Percentiles rank a stretch among this genome's conserved stretches.
Evolutionary conservation across 2,888 invertebrate genomes (phyloP).

Genomic region (Hyposoter didymator): DNA sequence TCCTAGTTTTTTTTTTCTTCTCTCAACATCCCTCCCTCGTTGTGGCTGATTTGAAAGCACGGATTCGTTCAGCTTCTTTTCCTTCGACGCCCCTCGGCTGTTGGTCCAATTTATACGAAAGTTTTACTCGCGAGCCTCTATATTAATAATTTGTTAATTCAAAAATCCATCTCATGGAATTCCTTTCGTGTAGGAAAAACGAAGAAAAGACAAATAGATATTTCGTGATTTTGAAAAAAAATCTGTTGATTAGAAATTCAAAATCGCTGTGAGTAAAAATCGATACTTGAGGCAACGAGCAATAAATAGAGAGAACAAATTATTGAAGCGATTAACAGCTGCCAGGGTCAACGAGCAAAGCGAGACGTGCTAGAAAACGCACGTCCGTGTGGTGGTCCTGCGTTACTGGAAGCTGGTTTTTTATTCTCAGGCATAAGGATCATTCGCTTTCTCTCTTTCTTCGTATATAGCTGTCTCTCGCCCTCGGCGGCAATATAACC

Average conservation of each 20-base stretch:
- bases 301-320: constrained; percentile 12
- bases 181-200: background rate
- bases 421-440: constrained; percentile 41
- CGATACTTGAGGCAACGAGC: background rate
- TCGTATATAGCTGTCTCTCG: constrained; percentile 15
- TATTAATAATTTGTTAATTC: background rate
- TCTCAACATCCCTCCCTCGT: constrained; percentile 34
- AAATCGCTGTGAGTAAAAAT: background rate
- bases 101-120: constrained; percentile 1
- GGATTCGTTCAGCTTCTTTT: background rate
- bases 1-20: constrained; percentile 36
- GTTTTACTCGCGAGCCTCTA: background rate
- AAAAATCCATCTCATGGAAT: background rate
- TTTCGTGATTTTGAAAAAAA: background rate
- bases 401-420: constrained; percentile 12
- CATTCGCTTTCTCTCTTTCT: constrained; percentile 45
- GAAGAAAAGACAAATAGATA: background rate
- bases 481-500: constrained; percentile 55
- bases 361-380: constrained; percentile 37
- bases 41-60: constrained; percentile 16
- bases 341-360: constrained; percentile 55
- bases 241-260: background rate
- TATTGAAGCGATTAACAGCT: constrained; percentile 44
- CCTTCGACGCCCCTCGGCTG: constrained; percentile 14
- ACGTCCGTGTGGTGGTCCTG: constrained; percentile 35